Percentiles rank a stretch among this genome's conserved stretches.
Evolutionary conservation across 1,140 invertebrate genomes (phyloP).

Genomic region (Aleiodes sp.): DNA sequence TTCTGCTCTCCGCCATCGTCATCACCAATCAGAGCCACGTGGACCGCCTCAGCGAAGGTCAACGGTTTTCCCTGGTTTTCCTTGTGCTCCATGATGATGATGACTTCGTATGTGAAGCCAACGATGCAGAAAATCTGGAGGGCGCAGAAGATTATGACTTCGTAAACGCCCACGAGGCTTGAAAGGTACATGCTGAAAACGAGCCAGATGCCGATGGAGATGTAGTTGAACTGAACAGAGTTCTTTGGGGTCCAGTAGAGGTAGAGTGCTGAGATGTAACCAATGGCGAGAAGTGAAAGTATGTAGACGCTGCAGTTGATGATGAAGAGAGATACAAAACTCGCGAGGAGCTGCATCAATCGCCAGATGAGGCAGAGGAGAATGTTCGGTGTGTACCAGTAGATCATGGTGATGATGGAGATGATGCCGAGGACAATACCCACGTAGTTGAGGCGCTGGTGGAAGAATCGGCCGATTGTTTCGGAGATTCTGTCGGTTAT

Average conservation of each 20-base stretch:
- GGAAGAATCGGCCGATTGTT: constrained; percentile 72
- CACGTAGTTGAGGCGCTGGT: constrained; percentile 71
- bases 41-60: constrained; percentile 55
- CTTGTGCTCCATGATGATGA: constrained; percentile 56
- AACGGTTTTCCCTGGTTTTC: constrained; percentile 53
- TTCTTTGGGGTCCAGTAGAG: constrained; percentile 72
- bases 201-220: constrained; percentile 72
- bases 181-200: constrained; percentile 71
- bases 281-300: constrained; percentile 43
- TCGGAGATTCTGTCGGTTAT: constrained; percentile 78
- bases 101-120: constrained; percentile 69
- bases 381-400: constrained; percentile 68
- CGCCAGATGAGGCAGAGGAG: constrained; percentile 64
- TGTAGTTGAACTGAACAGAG: constrained; percentile 67
- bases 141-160: constrained; percentile 70
- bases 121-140: constrained; percentile 64
- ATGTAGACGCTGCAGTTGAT: constrained; percentile 62
- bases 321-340: constrained; percentile 61
- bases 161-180: constrained; percentile 69
- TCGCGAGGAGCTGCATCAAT: constrained; percentile 55
- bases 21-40: constrained; percentile 51
- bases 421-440: constrained; percentile 48
- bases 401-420: constrained; percentile 53
- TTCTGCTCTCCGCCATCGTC: neutral
- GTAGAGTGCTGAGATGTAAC: constrained; percentile 66